These are phyloP conservation scores for Lota lota DNA, from an alignment of 2,113 vertebrate genomes.

Conservation along the genomic window DNA sequence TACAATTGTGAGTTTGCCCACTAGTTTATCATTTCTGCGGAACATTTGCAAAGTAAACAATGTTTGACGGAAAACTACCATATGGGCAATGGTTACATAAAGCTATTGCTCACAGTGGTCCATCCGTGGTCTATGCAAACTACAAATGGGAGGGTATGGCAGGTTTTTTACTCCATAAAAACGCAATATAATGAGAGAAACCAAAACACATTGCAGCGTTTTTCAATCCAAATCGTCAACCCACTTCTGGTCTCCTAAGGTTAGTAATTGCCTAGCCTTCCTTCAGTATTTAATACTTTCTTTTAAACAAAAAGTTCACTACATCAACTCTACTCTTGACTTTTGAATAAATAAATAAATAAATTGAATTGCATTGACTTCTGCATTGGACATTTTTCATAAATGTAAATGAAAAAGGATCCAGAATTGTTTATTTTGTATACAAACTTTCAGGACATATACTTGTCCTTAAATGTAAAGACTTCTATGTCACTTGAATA, in stretches of 20 bases:
- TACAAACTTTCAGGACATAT: no score
- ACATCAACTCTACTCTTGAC: background rate
- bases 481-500: no score
- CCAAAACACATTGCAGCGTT: background rate
- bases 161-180: no score
- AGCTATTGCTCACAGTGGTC: background rate
- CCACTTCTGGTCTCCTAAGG: background rate
- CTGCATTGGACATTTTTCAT: background rate
- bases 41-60: no score
- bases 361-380: background rate
- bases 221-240: background rate
- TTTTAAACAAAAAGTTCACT: background rate
- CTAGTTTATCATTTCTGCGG: no score
- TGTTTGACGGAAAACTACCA: no score
- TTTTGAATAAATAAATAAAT: background rate
- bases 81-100: no score
- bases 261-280: no score
- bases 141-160: background rate
- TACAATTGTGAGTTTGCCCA: no score
- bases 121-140: background rate
- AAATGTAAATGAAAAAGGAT: background rate
- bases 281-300: no score
- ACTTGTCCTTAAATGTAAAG: no score
- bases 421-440: background rate
- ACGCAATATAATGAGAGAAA: background rate